These are phyloP conservation scores for Volucella zonaria DNA, from an alignment of 2,888 invertebrate genomes.

Conservation along the genomic window DNA sequence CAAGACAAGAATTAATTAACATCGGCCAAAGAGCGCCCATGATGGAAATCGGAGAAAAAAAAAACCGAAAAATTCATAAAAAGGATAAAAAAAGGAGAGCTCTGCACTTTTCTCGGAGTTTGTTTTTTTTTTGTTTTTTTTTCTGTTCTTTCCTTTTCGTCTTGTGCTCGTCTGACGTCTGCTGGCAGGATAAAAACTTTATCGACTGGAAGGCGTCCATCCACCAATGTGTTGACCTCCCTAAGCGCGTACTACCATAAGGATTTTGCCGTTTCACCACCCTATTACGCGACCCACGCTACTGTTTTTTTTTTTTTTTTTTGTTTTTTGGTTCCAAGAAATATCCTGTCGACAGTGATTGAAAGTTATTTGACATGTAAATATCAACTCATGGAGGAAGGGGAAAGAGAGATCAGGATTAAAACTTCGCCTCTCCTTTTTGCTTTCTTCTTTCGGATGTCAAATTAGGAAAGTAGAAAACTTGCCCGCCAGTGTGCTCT, in stretches of 20 bases:
- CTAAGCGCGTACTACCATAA: conserved; percentile 3
- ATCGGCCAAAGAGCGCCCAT: conserved; percentile 70
- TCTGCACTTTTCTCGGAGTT: conserved; percentile 59
- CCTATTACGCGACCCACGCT: neutral
- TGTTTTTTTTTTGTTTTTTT: conserved; percentile 16
- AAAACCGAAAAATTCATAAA: conserved; percentile 41
- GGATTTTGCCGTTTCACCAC: conserved; percentile 10
- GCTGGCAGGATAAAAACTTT: conserved; percentile 57
- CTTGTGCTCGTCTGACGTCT: neutral
- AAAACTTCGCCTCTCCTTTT: conserved; percentile 51
- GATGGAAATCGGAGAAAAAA: conserved; percentile 13
- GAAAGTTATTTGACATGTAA: conserved; percentile 74
- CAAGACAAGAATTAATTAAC: conserved; percentile 82
- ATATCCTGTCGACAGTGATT: conserved; percentile 74
- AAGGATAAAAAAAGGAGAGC: conserved; percentile 66
- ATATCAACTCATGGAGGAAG: conserved; percentile 69
- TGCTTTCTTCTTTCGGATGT: conserved; percentile 18
- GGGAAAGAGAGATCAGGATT: conserved; percentile 50
- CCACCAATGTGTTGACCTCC: conserved; percentile 35
- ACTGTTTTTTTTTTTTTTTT: no score
- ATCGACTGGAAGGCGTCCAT: conserved; percentile 70
- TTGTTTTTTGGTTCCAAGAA: conserved; percentile 39
- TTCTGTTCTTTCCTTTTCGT: conserved; percentile 1
- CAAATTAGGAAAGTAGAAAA: conserved; percentile 58
- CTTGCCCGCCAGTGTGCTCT: conserved; percentile 48